phyloP scores from a whole-genome alignment of 2,797 vertebrate genomes.

The Taeniopygia guttata region DNA sequence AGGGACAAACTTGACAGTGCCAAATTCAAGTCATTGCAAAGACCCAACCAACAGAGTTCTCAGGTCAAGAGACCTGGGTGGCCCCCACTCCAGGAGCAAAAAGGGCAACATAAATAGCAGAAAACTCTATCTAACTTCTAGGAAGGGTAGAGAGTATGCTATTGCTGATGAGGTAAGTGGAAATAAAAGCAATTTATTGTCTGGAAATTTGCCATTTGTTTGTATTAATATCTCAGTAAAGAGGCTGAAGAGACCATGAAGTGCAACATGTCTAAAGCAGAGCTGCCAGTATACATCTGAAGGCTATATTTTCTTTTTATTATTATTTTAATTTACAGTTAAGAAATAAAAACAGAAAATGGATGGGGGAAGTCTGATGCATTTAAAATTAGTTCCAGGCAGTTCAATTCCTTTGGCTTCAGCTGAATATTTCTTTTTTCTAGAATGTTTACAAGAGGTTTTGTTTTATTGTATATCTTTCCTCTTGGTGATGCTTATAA shows the following conservation, averaged over 20 bases:
- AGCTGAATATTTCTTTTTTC: neutral
- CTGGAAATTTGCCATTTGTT: neutral
- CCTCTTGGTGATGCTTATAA: neutral
- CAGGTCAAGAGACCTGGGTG: neutral
- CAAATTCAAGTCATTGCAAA: neutral
- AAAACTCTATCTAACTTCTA: neutral
- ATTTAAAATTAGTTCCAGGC: neutral
- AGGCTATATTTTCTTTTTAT: neutral
- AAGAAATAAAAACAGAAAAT: neutral
- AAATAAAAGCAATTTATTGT: neutral
- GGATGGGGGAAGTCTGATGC: neutral
- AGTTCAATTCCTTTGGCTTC: neutral
- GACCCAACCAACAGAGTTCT: neutral
- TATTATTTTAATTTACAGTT: conserved; percentile 28
- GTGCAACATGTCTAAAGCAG: conserved; percentile 75
- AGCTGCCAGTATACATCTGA: conserved; percentile 73
- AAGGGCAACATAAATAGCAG: neutral
- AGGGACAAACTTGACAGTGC: neutral
- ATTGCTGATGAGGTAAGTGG: neutral
- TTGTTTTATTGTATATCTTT: neutral
- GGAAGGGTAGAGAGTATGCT: neutral
- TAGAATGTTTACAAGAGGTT: neutral
- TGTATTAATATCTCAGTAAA: conserved; percentile 52
- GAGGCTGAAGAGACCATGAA: conserved; percentile 77
- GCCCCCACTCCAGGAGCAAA: neutral